Evolutionary conservation across 2,113 vertebrate species (phyloP), one percentile per base, ranked within the genome.

Genomic region (Illadopsis cleaveri): DNA sequence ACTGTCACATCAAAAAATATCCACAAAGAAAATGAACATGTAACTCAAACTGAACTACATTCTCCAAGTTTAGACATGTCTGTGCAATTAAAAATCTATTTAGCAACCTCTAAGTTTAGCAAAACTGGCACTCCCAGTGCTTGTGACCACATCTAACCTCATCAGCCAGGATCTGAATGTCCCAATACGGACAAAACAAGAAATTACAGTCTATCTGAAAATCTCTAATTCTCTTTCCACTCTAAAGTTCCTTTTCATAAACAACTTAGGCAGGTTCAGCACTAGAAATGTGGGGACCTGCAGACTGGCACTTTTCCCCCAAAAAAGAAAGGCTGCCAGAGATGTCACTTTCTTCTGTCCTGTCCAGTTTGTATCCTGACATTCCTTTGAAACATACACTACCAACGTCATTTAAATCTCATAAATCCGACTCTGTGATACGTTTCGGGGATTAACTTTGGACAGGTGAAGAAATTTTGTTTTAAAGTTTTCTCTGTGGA

Each of bases 161-260:
- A 89, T 77, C 64, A 90, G 62, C 25, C 58, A 77, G 65, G 86
- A 92, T 90, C 85, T 93, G n/a, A 90, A 95, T 88, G 88, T 92
- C 77, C 82, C 58, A 86, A 66, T 18, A 86, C 1, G 8, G 54
- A 73, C 35, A 88, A 86, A 92, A 54, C 31, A 95, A 83, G 18
- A 91, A 88, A 86, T 27, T 65, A 72, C 10, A 38, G 69, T 85
- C 88, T 75, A 71, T 82, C 35, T 56, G 61, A 66, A 93, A 50
- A 24, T 61, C 69, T 75, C n/a, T 27, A 77, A 86, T 69, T 77
- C 53, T 68, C 35, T 68, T 96, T 76, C 45, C 24, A 60, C n/a
- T 56, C 27, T 33, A 8, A 3, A 87, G 48, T 25, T 69, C 10
- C 28, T 73, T 86, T 79, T 61, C 21, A 56, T 76, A 71, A 90